Conservation (phyloP, 2,113 vertebrate species). For the Albula goreensis region DNA sequence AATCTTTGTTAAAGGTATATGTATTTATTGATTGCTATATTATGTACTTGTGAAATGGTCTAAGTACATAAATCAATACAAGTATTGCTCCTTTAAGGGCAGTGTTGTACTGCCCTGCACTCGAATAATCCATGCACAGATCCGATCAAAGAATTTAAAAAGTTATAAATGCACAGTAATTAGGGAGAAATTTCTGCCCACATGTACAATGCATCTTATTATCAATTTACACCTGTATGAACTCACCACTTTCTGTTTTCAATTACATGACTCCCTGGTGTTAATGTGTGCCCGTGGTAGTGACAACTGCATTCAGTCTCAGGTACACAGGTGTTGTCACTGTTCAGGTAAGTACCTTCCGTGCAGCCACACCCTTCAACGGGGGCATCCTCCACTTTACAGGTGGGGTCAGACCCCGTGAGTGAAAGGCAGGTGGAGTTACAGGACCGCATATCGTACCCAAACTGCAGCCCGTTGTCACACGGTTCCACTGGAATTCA, state of each 20-base stretch:
- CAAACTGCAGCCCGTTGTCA: slow-evolving; percentile 59
- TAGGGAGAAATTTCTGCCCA: no score
- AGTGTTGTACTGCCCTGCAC: no score
- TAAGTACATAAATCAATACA: no score
- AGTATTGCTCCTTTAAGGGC: no score
- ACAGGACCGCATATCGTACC: slow-evolving; percentile 52
- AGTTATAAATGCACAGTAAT: no score
- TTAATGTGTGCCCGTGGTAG: slow-evolving; percentile 17
- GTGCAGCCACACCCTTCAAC: slow-evolving; percentile 69
- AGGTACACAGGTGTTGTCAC: slow-evolving; percentile 42
- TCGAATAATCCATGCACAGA: no score
- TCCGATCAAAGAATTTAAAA: no score
- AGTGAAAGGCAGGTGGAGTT: slow-evolving; percentile 64
- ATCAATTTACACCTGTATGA: not conserved
- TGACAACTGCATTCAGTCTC: slow-evolving; percentile 53
- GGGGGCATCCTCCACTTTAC: slow-evolving; percentile 42
- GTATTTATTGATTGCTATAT: not conserved
- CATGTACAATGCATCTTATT: no score
- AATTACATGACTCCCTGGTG: slow-evolving; percentile 46
- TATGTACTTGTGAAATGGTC: no score
- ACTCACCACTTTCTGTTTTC: slow-evolving; percentile 63
- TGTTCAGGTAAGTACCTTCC: slow-evolving; percentile 54
- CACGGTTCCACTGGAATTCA: slow-evolving; percentile 54
- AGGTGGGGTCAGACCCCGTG: slow-evolving; percentile 54
- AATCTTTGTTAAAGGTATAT: not conserved